Base-by-base conservation (phyloP, 2,888 invertebrate species). In the Cephus nigrinus region DNA sequence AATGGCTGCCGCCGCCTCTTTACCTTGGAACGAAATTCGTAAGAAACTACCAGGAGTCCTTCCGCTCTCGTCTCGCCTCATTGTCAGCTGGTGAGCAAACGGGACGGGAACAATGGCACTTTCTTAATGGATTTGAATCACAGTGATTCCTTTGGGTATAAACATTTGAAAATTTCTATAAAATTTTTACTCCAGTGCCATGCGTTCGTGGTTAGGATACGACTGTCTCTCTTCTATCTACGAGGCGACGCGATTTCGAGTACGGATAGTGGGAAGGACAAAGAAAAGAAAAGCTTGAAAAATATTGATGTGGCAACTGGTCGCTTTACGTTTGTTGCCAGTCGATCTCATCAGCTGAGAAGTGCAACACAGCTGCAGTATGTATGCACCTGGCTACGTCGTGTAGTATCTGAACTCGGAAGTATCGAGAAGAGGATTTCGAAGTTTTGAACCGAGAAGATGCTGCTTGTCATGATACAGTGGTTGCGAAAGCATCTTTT, bases 181-280 rank as follows among this genome's bases (percentile, higher is more conserved):
- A 23, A 0, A 23, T 23, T 55, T 5, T 55, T 55, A 55, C 55
- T 15, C 23, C 0, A 3, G 23, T 23, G 23, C 55, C 23, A 1
- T 55, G 55, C 1, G 9, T 55, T 55, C 9, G 23, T 2, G 55
- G 9, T 23, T 23, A 23, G 9, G 55, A 23, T 9, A 23, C 23
- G 55, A 23, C 9, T 23, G 55, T 5, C 2, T 55, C 9, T 55
- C 5, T 40, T 5, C 1, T 36, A 36, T 4, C 36, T 15, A 1
- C 1, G 77, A 35, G 35, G 3, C 12, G 76, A 78, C 74, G 75
- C 74, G 77, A 80, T 75, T 80, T 75, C 68, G 69, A 77, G 32
- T 12, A 32, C 69, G 33, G 55, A 34, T 1, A 31, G 71, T 31
- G 23, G 34, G 11, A 11, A 32, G 34, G n/a, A 23, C 12, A 69